Evolutionary conservation across 2,888 invertebrate species (phyloP), one percentile per base, ranked within the genome.

Genomic region (Petrophora chlorosata): DNA sequence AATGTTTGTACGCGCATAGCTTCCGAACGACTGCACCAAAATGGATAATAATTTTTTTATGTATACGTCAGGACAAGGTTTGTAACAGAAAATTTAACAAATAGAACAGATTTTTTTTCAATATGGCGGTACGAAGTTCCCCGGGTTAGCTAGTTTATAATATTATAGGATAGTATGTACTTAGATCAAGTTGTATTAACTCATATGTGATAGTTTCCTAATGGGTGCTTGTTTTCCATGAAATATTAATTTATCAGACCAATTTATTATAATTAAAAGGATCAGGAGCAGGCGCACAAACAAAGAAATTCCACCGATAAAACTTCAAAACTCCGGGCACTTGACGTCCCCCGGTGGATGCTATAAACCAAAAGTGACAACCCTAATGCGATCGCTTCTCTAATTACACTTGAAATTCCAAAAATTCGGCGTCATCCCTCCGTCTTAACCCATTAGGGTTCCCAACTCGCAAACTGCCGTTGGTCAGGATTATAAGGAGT

Each of bases 361-460:
- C 73, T 73, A 79, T 84, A 85, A 88, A 86, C 76, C 76, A 85
- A 80, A 83, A 88, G 79, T 85, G 87, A 88, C 86, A 74, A 74
- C 78, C 65, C 72, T 83, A 84, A 87, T 80, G 85, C 86, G 83
- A 84, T 86, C 79, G 68, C 76, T 73, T 64, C 77, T 78, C 79
- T 88, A 88, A 88, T 88, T 88, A 88, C 84, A 81, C 76, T 69
- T 60, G 74, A 83, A 86, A 83, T 83, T 80, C 64, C 83, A 82
- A 85, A 86, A 88, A 88, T 84, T 79, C 67, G 58, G 56, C 59
- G 71, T 61, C 55, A 63, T 66, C 69, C 67, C 73, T 67, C 67
- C 70, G 72, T 77, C 80, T 80, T 80, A 85, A 86, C 86, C 85
- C 88, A 85, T 87, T 87, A 86, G 78, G 79, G 75, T 80, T 80